phyloP scores from a whole-genome alignment of 2,113 vertebrate species.

The Apodemus speciosus region DNA sequence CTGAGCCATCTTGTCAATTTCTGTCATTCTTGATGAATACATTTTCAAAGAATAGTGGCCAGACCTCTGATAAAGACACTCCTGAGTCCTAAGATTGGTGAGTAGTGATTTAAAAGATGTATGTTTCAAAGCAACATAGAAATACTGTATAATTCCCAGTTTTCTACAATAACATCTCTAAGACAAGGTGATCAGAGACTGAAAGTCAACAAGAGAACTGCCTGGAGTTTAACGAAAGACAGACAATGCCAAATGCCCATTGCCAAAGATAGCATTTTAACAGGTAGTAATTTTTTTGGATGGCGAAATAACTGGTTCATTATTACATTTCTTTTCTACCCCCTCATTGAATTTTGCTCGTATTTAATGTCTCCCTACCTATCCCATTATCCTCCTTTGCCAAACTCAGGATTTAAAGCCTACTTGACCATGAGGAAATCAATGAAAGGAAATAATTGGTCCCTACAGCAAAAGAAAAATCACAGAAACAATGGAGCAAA shows the following conservation, averaged over 20 bases:
- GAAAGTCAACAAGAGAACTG: too few species aligned
- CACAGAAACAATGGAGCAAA: background rate
- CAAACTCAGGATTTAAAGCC: background rate
- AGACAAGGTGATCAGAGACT: background rate
- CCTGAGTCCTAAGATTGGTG: background rate
- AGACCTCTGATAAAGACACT: background rate
- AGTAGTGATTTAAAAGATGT: background rate
- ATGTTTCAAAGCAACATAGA: background rate
- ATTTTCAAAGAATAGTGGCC: background rate
- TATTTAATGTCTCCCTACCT: background rate
- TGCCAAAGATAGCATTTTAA: background rate
- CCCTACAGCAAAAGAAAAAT: background rate
- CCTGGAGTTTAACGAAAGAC: background rate
- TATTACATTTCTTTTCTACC: background rate
- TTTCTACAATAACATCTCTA: background rate
- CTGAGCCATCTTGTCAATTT: background rate
- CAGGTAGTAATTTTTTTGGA: background rate
- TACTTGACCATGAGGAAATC: background rate
- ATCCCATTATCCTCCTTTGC: background rate
- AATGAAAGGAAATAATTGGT: background rate
- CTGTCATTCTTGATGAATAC: background rate
- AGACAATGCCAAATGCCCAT: too few species aligned
- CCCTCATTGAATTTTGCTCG: background rate
- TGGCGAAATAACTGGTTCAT: background rate
- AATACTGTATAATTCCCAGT: background rate